These are phyloP conservation scores for Passer domesticus DNA, from an alignment of 2,113 vertebrate genomes.

Conservation along the genomic window DNA sequence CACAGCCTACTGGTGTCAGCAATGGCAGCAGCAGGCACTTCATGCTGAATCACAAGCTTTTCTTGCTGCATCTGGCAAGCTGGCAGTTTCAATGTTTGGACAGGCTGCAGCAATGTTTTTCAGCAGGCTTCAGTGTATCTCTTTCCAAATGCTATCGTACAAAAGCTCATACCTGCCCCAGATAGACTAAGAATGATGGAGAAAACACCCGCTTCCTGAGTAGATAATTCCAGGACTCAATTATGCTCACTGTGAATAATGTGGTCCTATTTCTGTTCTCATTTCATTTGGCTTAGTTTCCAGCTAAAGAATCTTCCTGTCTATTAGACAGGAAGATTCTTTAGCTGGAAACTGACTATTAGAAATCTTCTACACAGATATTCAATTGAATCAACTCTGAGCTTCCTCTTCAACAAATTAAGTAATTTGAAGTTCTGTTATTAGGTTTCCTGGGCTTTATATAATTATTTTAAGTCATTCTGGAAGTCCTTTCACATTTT, in stretches of 20 bases:
- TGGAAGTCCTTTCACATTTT: not conserved
- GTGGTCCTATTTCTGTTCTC: not conserved
- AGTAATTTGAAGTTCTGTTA: not conserved
- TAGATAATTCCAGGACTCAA: not conserved
- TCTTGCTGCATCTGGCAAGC: not conserved
- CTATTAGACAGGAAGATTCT: not conserved
- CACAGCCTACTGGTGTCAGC: not conserved
- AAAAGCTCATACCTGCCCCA: not conserved
- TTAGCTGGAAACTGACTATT: not conserved
- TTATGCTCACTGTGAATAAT: not conserved
- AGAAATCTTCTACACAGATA: not conserved
- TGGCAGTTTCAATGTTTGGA: not conserved
- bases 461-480: not conserved
- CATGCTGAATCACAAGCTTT: not conserved
- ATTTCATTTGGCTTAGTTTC: constrained; percentile 4
- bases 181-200: not conserved
- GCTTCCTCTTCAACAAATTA: not conserved
- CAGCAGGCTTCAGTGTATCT: not conserved
- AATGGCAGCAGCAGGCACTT: not conserved
- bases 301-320: not conserved
- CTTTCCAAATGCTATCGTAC: not conserved
- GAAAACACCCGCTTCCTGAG: not conserved
- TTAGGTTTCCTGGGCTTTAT: not conserved
- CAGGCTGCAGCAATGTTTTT: not conserved
- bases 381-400: not conserved